Evolutionary conservation across 2,113 vertebrate genomes (phyloP), one percentile per base, ranked within the genome.

Genomic region (Nesogale talazaci): DNA sequence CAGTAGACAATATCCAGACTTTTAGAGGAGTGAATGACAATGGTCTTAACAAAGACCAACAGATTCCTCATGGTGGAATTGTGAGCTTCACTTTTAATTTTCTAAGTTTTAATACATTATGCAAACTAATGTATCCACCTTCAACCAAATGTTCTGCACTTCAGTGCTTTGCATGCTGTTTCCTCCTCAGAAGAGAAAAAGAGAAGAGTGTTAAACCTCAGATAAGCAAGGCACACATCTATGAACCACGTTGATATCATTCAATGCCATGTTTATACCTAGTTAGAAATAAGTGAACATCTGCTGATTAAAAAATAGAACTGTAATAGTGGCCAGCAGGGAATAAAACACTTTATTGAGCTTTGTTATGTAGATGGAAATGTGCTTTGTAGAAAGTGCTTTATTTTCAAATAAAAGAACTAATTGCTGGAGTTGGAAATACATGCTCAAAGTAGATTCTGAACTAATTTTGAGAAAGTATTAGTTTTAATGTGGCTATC

Each of bases 321-420:
- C 90, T 96, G 85, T 96, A 96, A 95, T 96, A 96, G 90, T 97
- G 93, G 96, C 96, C 96, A 95, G 92, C 88, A 91, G 97, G 96
- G 95, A 96, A 96, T 96, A 94, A 96, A 96, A 94, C 88, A 97
- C 86, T 97, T 97, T 97, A 97, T 94, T 92, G 96, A 94, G 97
- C 92, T 97, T 97, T 97, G 97, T 96, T 97, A 96, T 96, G 93
- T 92, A 96, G 95, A 97, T 96, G 80, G 80, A 88, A 96, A 96
- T 96, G 93, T 93, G 96, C 88, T 97, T 96, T 95, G 95, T 94
- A 93, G 93, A 96, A 97, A 97, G 86, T 96, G 86, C 86, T 97
- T 96, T 97, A 96, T 97, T 97, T 96, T 93, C 95, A 97, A 97
- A 96, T 97, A 97, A 95, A 97, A 88, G 89, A 96, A 94, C 93